Evolutionary conservation across 1,140 invertebrate genomes (phyloP).

Genomic region (Lucilia cuprina): DNA sequence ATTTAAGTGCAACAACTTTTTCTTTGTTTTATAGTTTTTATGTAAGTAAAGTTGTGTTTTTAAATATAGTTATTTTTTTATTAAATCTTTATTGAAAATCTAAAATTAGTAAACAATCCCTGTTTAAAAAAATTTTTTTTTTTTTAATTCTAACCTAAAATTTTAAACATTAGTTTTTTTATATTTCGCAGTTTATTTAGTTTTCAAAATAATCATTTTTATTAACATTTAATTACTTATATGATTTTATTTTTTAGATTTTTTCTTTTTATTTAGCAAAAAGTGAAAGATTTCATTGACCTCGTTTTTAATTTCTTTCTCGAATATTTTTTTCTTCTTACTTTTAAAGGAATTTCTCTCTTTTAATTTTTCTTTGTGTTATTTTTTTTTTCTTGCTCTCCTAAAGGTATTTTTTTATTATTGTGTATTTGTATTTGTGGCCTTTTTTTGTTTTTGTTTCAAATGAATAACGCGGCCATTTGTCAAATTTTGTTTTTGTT

Average conservation of each 20-base stretch:
- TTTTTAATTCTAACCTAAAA: no score
- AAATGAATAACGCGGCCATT: not conserved
- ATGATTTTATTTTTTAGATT: not conserved
- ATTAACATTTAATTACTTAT: not conserved
- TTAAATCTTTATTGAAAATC: not conserved
- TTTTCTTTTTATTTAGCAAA: not conserved
- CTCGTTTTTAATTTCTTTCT: slow-evolving; percentile 18
- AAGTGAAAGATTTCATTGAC: slow-evolving; percentile 24
- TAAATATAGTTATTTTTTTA: not conserved
- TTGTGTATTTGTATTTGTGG: not conserved
- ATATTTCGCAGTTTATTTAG: not conserved
- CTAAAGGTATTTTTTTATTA: not conserved
- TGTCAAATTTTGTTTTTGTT: slow-evolving; percentile 28
- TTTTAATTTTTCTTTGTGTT: not conserved
- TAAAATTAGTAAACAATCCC: no score
- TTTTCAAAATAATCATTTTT: not conserved
- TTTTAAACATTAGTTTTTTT: no score
- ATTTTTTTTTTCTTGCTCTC: not conserved
- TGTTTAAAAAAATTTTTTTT: no score
- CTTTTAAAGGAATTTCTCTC: slow-evolving; percentile 18
- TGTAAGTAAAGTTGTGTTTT: slow-evolving; percentile 5
- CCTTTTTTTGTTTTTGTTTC: not conserved
- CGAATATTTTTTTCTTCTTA: slow-evolving; percentile 10
- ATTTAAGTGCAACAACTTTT: not conserved
- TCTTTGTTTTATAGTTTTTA: not conserved